Evolutionary conservation across 2,797 vertebrate species (phyloP).

Genomic region (Graptemys geographica): DNA sequence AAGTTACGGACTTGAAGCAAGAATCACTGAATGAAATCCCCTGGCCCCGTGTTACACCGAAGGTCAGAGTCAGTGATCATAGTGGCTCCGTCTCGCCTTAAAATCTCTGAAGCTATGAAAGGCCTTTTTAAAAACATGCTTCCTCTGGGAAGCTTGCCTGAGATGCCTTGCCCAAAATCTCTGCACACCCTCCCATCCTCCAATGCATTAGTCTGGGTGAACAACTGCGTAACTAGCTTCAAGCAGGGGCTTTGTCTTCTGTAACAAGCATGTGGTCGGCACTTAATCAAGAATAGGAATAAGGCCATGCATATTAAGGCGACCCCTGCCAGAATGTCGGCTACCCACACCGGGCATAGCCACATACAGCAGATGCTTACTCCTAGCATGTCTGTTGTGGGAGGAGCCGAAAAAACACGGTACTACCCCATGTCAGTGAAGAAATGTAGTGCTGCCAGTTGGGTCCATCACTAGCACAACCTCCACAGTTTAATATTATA

Average conservation of each 20-base stretch:
- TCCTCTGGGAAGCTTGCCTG: accelerated
- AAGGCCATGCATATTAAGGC: not conserved
- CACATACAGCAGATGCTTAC: accelerated
- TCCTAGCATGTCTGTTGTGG: not conserved
- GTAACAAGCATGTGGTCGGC: accelerated
- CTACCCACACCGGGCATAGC: accelerated
- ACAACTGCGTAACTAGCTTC: not conserved
- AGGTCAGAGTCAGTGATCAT: not conserved
- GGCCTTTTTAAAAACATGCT: accelerated
- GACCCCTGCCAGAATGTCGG: not conserved
- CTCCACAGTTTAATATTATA: not conserved
- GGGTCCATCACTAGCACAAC: not conserved
- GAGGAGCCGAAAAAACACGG: not conserved
- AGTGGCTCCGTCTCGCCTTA: not conserved
- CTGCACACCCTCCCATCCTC: not conserved
- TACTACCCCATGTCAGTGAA: not conserved
- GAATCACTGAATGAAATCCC: not conserved
- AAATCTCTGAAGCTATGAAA: not conserved
- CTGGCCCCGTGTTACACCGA: accelerated
- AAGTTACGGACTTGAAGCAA: not conserved
- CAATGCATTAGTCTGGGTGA: not conserved
- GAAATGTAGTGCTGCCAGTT: not conserved
- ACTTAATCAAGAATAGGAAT: not conserved
- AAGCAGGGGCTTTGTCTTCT: not conserved
- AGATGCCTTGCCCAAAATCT: not conserved